These are phyloP conservation scores for Tenebrosternarchus preto DNA, from an alignment of 2,113 vertebrate genomes.

Conservation along the genomic window DNA sequence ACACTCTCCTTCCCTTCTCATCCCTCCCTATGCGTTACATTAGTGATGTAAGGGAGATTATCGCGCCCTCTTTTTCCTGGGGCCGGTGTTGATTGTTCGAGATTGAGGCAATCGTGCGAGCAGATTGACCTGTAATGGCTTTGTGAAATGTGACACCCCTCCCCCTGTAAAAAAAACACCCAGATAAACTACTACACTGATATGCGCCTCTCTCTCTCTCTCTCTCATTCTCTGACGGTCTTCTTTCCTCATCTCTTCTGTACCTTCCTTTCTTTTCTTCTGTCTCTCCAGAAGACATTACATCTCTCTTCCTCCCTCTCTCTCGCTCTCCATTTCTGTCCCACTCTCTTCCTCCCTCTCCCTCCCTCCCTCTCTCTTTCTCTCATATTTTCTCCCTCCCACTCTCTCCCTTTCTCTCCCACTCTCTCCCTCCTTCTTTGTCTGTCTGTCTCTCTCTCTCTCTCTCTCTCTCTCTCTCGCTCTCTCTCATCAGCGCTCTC, in stretches of 20 bases:
- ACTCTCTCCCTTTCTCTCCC: conserved; percentile 1
- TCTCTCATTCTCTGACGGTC: no score
- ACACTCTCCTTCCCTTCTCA: not conserved
- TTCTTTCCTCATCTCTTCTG: no score
- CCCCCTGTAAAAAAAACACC: not conserved
- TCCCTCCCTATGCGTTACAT: not conserved
- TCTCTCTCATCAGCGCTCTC: conserved; percentile 4
- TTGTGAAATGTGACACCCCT: conserved; percentile 44
- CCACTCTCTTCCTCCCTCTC: not conserved
- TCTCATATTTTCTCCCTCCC: conserved; percentile 18
- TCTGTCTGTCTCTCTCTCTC: conserved; percentile 11
- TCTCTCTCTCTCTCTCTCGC: conserved; percentile 17
- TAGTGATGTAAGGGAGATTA: conserved; percentile 26
- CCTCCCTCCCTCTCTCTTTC: conserved; percentile 1
- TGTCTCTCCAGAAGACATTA: no score
- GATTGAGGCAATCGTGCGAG: conserved; percentile 46
- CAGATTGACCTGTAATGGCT: conserved; percentile 53
- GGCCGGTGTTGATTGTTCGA: conserved; percentile 12
- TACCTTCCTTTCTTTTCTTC: no score
- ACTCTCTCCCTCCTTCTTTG: not conserved
- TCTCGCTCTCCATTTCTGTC: no score
- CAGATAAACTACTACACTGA: no score
- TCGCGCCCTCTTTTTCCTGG: not conserved
- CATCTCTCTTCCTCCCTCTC: not conserved
- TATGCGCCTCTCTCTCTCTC: no score